Base-by-base conservation (phyloP, 2,113 vertebrate species). In the Peromyscus polionotus region DNA sequence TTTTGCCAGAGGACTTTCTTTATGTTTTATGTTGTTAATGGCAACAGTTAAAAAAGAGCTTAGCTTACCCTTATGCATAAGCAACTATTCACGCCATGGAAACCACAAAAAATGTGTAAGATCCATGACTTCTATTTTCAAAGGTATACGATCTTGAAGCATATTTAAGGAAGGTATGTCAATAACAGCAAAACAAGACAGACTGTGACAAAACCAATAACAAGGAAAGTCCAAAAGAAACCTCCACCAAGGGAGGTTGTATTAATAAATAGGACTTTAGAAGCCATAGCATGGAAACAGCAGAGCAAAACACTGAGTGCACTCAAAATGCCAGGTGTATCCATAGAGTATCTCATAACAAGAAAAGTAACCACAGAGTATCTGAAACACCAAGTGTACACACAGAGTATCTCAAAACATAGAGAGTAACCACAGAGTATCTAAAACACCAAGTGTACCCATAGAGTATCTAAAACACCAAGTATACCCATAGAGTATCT, bases 21-120 rank as follows among this genome's bases (percentile, higher is more conserved):
- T 68, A 33, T 89, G 57, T 68, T 94, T 63, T 80, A 16, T 85
- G 77, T 81, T 88, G 13, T 90, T 95, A 93, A 67, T 57, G 59
- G 8, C 22, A 77, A 93, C 54, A 76, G 24, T 10, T 2, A 22
- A 70, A 80, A 92, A 42, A 26, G 68, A 51, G 26, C 10, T 79
- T 33, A 76, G 81, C 22, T 63, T 65, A 31, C 7, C 61, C 3
- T 61, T 72, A 31, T 70, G 26, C 61, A 12, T 80, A 86, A 89
- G 51, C 51, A 36, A 77, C 33, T 90, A 42, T 70, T 91, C 83
- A 85, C 72, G 36, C n/a, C n/a, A 88, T 1, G 57, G 39, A n/a
- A 70, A 84, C 67, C 28, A 72, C 28, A 93, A 91, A 91, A 68
- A 54, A 7, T 2, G 36, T 93, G 17, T 16, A 61, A 95, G 81